Percentiles rank a stretch among this genome's conserved stretches.
Evolutionary conservation across 2,113 vertebrate species (phyloP).

Genomic region (Phalacrocorax pelagicus): DNA sequence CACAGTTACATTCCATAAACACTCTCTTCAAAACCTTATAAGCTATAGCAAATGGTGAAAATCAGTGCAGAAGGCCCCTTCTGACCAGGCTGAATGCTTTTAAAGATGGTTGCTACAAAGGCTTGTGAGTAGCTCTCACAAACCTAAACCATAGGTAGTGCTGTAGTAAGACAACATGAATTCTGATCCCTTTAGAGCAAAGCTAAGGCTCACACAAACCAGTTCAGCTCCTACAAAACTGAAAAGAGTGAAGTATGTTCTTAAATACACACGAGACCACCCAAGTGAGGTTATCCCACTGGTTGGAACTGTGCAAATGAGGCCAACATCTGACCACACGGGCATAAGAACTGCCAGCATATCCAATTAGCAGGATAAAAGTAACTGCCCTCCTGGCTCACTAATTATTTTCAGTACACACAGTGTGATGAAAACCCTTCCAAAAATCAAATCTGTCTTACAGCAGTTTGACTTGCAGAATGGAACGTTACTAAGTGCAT

Average conservation of each 20-base stretch:
- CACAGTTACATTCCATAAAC: neutral
- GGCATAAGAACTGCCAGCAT: conserved; percentile 5
- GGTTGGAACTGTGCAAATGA: conserved; percentile 7
- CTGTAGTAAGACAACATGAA: neutral
- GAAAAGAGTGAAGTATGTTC: conserved; percentile 1
- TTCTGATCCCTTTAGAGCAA: neutral
- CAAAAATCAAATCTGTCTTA: conserved; percentile 55
- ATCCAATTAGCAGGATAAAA: conserved; percentile 56
- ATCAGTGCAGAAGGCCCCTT: neutral
- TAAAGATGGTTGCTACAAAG: neutral
- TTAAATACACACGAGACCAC: neutral
- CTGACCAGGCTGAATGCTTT: neutral
- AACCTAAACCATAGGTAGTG: neutral
- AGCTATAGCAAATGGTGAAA: neutral
- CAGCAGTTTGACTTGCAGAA: conserved; percentile 47
- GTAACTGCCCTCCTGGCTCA: conserved; percentile 31
- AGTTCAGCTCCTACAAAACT: neutral
- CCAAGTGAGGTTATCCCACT: conserved; percentile 21
- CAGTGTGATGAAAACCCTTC: conserved; percentile 39
- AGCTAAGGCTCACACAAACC: neutral
- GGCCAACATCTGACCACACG: conserved; percentile 23
- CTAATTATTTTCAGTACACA: conserved; percentile 50
- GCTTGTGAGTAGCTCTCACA: neutral
- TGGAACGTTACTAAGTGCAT: conserved; percentile 19
- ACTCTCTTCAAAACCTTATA: neutral